A percentile compares a stretch with the other conserved stretches of the same genome.
phyloP scores from a whole-genome alignment of 37 sponge, comb jelly and placozoan species.

The Ephydatia muelleri region DNA sequence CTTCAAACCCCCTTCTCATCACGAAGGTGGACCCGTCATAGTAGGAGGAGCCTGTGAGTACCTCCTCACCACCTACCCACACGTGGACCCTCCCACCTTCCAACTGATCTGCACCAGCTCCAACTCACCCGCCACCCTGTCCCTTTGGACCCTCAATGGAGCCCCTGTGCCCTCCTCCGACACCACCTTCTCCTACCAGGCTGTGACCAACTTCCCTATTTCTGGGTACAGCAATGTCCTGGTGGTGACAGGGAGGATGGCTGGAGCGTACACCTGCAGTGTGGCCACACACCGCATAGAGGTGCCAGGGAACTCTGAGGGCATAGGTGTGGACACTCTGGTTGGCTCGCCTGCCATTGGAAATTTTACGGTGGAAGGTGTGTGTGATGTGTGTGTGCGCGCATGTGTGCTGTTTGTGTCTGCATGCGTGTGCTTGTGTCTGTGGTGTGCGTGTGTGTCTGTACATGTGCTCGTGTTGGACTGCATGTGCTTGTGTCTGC shows the following conservation, averaged over 20 bases:
- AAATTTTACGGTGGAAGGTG: background rate
- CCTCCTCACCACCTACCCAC: background rate
- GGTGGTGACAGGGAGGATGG: background rate
- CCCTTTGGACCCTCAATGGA: background rate
- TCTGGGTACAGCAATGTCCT: background rate
- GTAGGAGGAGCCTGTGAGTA: background rate
- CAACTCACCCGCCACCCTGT: background rate
- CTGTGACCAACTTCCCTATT: background rate
- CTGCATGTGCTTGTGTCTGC: too few species aligned
- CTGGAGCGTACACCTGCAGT: background rate
- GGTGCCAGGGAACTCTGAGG: background rate
- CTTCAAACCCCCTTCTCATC: too few species aligned
- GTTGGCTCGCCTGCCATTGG: background rate
- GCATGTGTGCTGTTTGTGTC: too few species aligned
- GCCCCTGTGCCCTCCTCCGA: background rate
- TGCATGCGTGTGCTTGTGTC: too few species aligned
- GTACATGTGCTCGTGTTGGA: too few species aligned
- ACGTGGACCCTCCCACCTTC: background rate
- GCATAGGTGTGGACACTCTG: background rate
- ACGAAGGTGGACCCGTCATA: background rate
- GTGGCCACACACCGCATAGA: background rate
- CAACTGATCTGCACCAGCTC: background rate
- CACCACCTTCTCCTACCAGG: background rate
- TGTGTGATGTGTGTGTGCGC: background rate
- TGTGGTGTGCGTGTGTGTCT: too few species aligned